Conservation (phyloP, 2,888 invertebrate species). For the Lochmaea crataegi region DNA sequence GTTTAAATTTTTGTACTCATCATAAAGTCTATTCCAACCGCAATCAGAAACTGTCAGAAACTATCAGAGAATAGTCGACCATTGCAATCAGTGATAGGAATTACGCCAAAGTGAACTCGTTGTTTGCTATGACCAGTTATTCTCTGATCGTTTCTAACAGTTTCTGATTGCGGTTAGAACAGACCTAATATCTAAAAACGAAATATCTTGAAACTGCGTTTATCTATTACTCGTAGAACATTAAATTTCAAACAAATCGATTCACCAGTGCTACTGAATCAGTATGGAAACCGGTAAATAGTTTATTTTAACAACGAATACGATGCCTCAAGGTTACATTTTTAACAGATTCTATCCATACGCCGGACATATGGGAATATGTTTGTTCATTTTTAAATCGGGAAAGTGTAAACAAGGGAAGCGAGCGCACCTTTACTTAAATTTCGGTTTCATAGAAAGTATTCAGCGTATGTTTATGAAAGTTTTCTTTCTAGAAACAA, state of each 20-base stretch:
- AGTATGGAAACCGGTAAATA: not conserved
- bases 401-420: not conserved
- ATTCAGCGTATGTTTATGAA: not conserved
- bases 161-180: too few relatives aligned
- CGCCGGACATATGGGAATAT: conserved; percentile 20
- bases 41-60: too few relatives aligned
- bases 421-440: conserved; percentile 8
- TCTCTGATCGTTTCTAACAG: too few relatives aligned
- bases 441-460: not conserved
- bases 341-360: conserved; percentile 11
- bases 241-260: not conserved
- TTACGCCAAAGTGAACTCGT: too few relatives aligned
- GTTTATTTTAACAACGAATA: conserved; percentile 11
- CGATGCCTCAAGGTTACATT: conserved; percentile 13
- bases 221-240: not conserved
- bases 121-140: too few relatives aligned
- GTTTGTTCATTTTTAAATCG: conserved; percentile 19
- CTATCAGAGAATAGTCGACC: too few relatives aligned
- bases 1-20: too few relatives aligned
- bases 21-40: too few relatives aligned
- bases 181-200: too few relatives aligned
- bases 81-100: too few relatives aligned
- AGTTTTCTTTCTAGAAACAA: not conserved
- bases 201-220: not conserved
- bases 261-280: not conserved